These are phyloP conservation scores for Marmota monax DNA, from an alignment of 2,113 vertebrate species.

Conservation along the genomic window DNA sequence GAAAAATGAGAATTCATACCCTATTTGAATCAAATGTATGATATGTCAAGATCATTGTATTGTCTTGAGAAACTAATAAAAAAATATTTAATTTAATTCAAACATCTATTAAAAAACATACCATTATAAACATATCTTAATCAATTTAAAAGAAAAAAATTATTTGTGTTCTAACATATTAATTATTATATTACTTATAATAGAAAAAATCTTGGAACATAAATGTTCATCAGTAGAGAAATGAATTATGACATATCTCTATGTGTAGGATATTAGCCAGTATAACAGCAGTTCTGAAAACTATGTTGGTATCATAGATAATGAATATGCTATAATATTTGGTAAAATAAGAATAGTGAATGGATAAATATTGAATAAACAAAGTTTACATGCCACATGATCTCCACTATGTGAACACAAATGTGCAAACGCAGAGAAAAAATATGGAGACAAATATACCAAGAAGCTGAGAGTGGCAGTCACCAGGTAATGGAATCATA, in stretches of 20 bases:
- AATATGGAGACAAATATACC: neutral
- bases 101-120: neutral
- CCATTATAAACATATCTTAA: neutral
- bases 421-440: neutral
- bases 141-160: neutral
- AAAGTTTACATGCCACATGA: neutral
- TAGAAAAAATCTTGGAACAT: neutral
- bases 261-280: neutral
- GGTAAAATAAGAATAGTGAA: neutral
- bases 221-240: neutral
- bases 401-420: neutral
- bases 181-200: neutral
- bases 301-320: neutral
- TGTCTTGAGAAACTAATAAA: too few species aligned
- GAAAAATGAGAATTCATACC: too few species aligned
- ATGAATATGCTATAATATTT: neutral
- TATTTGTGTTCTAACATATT: neutral
- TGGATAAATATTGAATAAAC: neutral
- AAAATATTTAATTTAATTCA: neutral
- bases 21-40: too few species aligned
- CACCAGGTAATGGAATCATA: neutral
- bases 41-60: too few species aligned
- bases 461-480: neutral
- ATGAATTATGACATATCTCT: neutral
- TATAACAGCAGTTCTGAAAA: neutral